Evolutionary conservation across 2,113 vertebrate genomes (phyloP).

Genomic region (Notechis scutatus): DNA sequence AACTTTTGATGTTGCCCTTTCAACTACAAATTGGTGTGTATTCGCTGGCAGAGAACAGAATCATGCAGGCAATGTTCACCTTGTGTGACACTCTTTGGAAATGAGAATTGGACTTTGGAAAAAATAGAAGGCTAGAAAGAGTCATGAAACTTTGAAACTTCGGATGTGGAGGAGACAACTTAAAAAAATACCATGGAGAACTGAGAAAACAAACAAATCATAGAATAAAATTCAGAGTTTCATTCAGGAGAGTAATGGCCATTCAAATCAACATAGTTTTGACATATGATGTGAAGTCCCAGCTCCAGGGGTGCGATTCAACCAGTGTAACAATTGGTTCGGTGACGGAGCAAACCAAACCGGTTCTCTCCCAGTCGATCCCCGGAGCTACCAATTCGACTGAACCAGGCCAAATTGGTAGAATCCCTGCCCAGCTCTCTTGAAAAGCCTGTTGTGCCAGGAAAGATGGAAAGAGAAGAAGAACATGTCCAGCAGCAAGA

Average conservation of each 20-base stretch:
- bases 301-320: no score
- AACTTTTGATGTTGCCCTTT: not conserved
- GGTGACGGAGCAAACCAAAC: no score
- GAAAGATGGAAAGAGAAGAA: not conserved
- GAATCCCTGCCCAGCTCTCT: no score
- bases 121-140: not conserved
- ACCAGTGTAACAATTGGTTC: no score
- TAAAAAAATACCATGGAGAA: not conserved
- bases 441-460: not conserved
- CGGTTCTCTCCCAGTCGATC: no score
- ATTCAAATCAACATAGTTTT: not conserved
- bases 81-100: not conserved
- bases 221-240: not conserved
- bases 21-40: not conserved
- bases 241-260: not conserved
- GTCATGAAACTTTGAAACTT: not conserved
- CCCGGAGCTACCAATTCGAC: no score
- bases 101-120: not conserved
- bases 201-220: not conserved
- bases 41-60: not conserved
- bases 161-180: not conserved
- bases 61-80: not conserved
- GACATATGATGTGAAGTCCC: not conserved
- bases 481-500: not conserved
- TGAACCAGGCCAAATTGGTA: no score